Conservation (phyloP, 2,113 vertebrate genomes). For the Dascyllus trimaculatus region DNA sequence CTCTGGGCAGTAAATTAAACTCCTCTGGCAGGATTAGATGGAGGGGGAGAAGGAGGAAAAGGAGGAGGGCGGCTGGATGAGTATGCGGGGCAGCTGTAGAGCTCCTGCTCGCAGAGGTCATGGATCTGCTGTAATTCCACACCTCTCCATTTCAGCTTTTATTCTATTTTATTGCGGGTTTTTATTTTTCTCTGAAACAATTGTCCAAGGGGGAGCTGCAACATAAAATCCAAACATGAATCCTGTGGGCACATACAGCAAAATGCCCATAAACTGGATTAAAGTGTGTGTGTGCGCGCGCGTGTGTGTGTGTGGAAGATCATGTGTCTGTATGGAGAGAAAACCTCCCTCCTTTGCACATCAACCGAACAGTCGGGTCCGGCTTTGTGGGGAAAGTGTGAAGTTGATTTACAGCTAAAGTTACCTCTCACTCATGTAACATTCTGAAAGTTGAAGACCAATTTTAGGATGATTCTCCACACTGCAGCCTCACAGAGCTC, state of each 20-base stretch:
- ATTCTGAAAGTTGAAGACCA: conserved; percentile 78
- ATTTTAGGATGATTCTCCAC: conserved; percentile 80
- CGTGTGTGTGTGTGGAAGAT: background rate
- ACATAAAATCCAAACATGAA: conserved; percentile 6
- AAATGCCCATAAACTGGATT: conserved; percentile 39
- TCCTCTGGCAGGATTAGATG: conserved; percentile 83
- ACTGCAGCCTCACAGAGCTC: conserved; percentile 55
- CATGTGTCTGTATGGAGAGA: background rate
- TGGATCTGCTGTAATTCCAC: conserved; percentile 58
- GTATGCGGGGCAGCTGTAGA: conserved; percentile 60
- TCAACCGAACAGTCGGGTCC: conserved; percentile 40
- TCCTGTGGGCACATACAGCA: background rate
- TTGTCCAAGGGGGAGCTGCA: background rate
- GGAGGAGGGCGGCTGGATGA: conserved; percentile 56
- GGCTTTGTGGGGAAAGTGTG: conserved; percentile 61
- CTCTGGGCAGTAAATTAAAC: conserved; percentile 86
- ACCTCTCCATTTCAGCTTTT: conserved; percentile 48
- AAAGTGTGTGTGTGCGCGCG: background rate
- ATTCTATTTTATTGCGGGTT: conserved; percentile 44
- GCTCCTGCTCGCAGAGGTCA: conserved; percentile 60
- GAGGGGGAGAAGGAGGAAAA: conserved; percentile 49
- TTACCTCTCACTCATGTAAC: conserved; percentile 69
- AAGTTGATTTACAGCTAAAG: conserved; percentile 74
- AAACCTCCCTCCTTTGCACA: conserved; percentile 7
- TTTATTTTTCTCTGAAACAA: conserved; percentile 46